Base-by-base conservation (phyloP, 2,113 vertebrate species). In the Lampris incognitus region DNA sequence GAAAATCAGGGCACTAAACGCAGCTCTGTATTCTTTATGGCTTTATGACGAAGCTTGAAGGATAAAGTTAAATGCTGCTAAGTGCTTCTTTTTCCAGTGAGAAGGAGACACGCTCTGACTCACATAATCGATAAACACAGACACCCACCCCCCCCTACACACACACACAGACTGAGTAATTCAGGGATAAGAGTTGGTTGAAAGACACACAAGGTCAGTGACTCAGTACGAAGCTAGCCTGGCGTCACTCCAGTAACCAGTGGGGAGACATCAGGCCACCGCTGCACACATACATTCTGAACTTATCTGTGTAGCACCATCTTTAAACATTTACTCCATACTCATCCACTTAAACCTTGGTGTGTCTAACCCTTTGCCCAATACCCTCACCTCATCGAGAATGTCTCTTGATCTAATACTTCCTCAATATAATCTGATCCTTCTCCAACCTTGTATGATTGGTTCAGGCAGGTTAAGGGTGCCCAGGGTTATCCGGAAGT, bases 251-350 rank as follows among this genome's bases (percentile, higher is more conserved):
- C 85, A 88, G 42, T 24, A 44, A 48, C 70, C 76, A 69, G 83
- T 79, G 72, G 74, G 85, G 69, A 79, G 78, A 76, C 64, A 84
- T 87, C 84, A 85, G 85, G 86, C 77, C 88, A 87, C 81, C 3
- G 13, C 68, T 48, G 58, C 78, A 69, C 62, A 79, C 44, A 76
- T 6, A 51, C 81, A 3, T 59, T 78, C 40, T 40, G 41, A 37
- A 74, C 11, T 60, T 41, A 48, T 49, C 10, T 24, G 5, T 62
- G 37, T 52, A 38, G 36, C 24, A 63, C 76, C 74, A 44, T 42
- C 83, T 79, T 8, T 60, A 24, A 24, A 24, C 36, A 70, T 52
- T 79, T 55, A 54, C 49, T 81, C 71, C 51, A 41, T 44, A 6
- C 37, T 66, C 42, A n/a, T 74, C 8, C 67, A 10, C 69, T 59